Percentiles rank a stretch among this genome's conserved stretches.
Conservation (phyloP, 2,888 invertebrate species). For the Anticlea derivata region DNA sequence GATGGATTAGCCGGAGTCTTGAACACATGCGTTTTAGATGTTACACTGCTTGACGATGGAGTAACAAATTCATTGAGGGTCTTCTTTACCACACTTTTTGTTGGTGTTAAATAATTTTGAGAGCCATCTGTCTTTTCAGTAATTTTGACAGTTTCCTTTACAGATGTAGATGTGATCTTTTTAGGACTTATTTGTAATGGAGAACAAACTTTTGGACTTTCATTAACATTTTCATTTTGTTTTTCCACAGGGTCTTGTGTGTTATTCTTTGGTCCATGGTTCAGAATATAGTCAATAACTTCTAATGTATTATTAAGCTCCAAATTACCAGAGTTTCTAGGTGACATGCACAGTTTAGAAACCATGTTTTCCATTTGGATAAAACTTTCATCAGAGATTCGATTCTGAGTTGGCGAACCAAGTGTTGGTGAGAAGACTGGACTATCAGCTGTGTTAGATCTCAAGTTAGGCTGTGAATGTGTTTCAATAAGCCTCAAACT, state of each 20-base stretch:
- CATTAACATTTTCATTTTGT: constrained; percentile 4
- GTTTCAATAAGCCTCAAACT: constrained; percentile 62
- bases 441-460: constrained; percentile 22
- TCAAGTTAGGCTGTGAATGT: constrained; percentile 61
- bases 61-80: constrained; percentile 32
- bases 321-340: constrained; percentile 36
- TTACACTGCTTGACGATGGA: constrained; percentile 34
- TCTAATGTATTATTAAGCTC: constrained; percentile 61
- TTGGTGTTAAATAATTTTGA: constrained; percentile 41
- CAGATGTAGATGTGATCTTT: neutral
- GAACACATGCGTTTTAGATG: constrained; percentile 41
- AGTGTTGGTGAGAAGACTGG: constrained; percentile 20
- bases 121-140: constrained; percentile 17
- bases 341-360: constrained; percentile 44
- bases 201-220: constrained; percentile 7
- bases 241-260: neutral
- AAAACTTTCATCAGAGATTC: constrained; percentile 58
- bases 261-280: constrained; percentile 45
- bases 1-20: constrained; percentile 55
- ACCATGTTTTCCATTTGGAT: constrained; percentile 59
- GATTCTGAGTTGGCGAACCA: constrained; percentile 36
- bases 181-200: constrained; percentile 1
- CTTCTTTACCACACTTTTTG: constrained; percentile 34
- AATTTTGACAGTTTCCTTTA: neutral
- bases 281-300: constrained; percentile 59